Evolutionary conservation across 2,888 invertebrate species (phyloP).

Genomic region (Lasioglossum leucozonium): DNA sequence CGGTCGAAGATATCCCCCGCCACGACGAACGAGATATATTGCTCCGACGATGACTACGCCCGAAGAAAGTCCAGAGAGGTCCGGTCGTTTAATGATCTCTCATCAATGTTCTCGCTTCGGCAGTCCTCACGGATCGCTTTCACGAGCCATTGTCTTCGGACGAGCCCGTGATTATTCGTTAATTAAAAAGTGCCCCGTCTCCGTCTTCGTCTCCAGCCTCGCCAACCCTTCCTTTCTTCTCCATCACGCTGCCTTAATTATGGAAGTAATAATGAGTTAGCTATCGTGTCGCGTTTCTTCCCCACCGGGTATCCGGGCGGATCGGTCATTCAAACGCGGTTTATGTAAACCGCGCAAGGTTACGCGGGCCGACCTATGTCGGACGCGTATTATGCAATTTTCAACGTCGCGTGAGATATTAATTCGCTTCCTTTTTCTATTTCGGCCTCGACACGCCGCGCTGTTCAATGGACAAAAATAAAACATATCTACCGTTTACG

Average conservation of each 20-base stretch:
- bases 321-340: conserved; percentile 41
- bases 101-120: conserved; percentile 57
- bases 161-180: conserved; percentile 60
- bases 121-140: conserved; percentile 59
- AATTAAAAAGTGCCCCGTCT: conserved; percentile 53
- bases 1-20: conserved; percentile 20
- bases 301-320: neutral
- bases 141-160: conserved; percentile 66
- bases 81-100: conserved; percentile 56
- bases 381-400: conserved; percentile 47
- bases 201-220: neutral
- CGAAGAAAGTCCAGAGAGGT: conserved; percentile 54
- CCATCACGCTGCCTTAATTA: conserved; percentile 50
- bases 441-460: neutral
- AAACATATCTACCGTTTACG: too few relatives aligned
- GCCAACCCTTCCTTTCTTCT: neutral
- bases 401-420: conserved; percentile 36
- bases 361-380: conserved; percentile 46
- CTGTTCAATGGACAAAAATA: neutral
- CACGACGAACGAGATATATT: conserved; percentile 38
- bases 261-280: conserved; percentile 49
- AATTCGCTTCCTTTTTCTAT: conserved; percentile 39
- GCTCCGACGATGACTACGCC: conserved; percentile 44
- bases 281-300: conserved; percentile 30
- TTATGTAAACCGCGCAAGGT: conserved; percentile 61